Conservation (phyloP, 1,140 invertebrate species). For the Drosophila erecta region DNA sequence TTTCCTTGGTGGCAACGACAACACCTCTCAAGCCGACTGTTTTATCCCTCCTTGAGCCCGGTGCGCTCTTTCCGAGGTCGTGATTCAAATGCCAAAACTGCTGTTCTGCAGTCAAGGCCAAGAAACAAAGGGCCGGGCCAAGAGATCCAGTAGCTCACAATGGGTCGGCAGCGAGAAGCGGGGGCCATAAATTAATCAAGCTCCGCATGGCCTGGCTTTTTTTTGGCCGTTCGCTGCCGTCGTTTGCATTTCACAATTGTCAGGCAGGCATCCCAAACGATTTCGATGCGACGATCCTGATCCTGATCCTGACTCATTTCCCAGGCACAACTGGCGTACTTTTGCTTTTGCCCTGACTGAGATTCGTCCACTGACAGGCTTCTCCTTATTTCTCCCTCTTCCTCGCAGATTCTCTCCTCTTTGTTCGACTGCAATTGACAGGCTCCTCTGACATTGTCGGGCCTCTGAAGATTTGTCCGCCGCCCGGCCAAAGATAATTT, state of each 20-base stretch:
- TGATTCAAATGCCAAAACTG: constrained; percentile 61
- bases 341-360: constrained; percentile 51
- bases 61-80: constrained; percentile 34
- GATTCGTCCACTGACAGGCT: constrained; percentile 55
- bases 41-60: background rate
- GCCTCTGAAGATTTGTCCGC: constrained; percentile 74
- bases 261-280: constrained; percentile 39
- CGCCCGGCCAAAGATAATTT: constrained; percentile 74
- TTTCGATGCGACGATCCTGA: constrained; percentile 24
- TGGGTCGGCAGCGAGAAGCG: constrained; percentile 42
- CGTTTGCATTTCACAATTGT: constrained; percentile 61
- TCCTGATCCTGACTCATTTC: constrained; percentile 48
- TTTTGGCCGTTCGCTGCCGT: constrained; percentile 39
- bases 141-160: constrained; percentile 52
- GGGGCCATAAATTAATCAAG: constrained; percentile 77
- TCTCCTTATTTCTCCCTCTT: background rate
- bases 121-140: constrained; percentile 38
- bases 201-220: constrained; percentile 36
- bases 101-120: constrained; percentile 67
- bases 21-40: constrained; percentile 24
- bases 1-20: constrained; percentile 47
- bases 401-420: constrained; percentile 5
- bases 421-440: constrained; percentile 56
- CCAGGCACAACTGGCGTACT: constrained; percentile 37
- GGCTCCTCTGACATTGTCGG: constrained; percentile 38